These are phyloP conservation scores for Nymphicus hollandicus DNA, from an alignment of 2,113 vertebrate species.

Conservation along the genomic window DNA sequence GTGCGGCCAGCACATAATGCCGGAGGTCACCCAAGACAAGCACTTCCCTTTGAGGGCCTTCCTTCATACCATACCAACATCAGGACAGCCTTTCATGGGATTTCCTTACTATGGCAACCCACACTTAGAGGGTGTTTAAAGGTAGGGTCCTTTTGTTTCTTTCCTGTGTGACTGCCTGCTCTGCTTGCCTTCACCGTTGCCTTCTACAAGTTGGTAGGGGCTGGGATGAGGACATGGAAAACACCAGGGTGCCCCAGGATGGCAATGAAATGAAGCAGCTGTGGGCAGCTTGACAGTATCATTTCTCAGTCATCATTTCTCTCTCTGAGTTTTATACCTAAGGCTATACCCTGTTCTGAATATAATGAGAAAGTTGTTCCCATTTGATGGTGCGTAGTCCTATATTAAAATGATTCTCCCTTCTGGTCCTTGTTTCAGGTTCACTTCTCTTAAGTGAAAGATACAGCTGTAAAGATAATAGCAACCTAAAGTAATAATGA, in stretches of 20 bases:
- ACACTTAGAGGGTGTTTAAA: not conserved
- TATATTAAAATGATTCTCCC: not conserved
- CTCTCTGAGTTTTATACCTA: not conserved
- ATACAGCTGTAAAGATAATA: not conserved
- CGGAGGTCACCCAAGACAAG: not conserved
- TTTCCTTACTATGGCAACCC: not conserved
- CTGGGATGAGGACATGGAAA: not conserved
- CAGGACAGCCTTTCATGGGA: not conserved
- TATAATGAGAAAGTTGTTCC: not conserved
- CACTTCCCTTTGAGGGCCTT: not conserved
- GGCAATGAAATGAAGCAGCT: not conserved
- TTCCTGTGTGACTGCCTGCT: not conserved
- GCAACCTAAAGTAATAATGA: not conserved
- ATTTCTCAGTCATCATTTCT: not conserved
- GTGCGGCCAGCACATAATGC: not conserved
- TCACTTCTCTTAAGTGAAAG: not conserved
- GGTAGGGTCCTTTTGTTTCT: not conserved
- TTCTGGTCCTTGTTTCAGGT: not conserved
- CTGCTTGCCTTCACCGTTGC: not conserved
- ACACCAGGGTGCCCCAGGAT: not conserved
- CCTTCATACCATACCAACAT: fast-evolving
- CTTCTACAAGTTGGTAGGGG: not conserved
- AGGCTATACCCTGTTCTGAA: not conserved
- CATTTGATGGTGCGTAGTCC: fast-evolving
- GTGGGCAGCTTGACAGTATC: not conserved